Evolutionary conservation across 2,888 invertebrate genomes (phyloP).

Genomic region (Ashinkailepas kermadecensis): DNA sequence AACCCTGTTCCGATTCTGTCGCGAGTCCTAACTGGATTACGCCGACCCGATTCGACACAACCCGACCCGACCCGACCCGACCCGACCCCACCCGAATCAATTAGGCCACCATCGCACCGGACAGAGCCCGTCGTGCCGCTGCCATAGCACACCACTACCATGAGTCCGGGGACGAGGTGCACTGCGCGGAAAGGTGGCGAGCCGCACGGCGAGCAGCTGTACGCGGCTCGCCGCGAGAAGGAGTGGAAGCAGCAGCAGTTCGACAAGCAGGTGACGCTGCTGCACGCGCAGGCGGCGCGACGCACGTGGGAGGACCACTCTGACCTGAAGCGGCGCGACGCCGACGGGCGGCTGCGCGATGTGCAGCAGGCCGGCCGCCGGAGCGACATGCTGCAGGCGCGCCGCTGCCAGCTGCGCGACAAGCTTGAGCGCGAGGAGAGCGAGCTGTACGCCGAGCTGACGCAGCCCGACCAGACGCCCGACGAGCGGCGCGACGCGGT

Average conservation of each 20-base stretch:
- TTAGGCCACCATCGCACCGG: too few species aligned
- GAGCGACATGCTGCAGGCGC: not conserved
- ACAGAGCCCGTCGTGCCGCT: too few species aligned
- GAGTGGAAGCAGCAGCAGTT: slow-evolving; percentile 8
- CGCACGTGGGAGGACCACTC: slow-evolving; percentile 13
- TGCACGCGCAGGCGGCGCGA: not conserved
- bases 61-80: not conserved
- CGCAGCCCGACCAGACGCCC: not conserved
- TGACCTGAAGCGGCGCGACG: not conserved
- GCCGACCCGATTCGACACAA: too few species aligned
- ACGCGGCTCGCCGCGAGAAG: slow-evolving; percentile 8
- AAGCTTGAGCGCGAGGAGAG: not conserved
- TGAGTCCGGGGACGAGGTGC: slow-evolving; percentile 1
- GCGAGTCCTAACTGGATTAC: too few species aligned
- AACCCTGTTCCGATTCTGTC: too few species aligned
- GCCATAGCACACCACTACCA: too few species aligned
- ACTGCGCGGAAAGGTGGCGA: not conserved
- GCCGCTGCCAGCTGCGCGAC: slow-evolving; percentile 2
- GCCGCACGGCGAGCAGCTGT: slow-evolving; percentile 16
- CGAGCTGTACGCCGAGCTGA: not conserved
- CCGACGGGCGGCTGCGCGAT: not conserved
- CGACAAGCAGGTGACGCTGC: not conserved
- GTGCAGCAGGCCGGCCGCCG: not conserved
- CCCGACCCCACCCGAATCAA: not conserved
- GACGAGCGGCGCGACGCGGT: not conserved